Base-by-base conservation (phyloP, 37 sponge, comb jelly and placozoan species). In the Tethya wilhelma region DNA sequence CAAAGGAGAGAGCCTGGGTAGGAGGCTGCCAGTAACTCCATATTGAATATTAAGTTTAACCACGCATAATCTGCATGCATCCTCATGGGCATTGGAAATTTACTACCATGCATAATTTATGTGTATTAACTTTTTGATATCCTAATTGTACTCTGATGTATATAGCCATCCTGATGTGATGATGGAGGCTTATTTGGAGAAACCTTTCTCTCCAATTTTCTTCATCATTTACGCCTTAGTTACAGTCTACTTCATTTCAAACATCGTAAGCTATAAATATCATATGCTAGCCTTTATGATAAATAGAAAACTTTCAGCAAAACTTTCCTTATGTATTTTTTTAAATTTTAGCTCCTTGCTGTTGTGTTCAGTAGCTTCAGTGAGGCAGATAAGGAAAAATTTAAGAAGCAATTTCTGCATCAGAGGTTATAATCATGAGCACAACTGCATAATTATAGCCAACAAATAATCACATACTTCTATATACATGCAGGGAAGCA, bases 141-240 rank as follows among this genome's bases (percentile, higher is more conserved):
- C 55, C 8, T 14, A 26, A n/a, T 14, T 25, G 23, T 62, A n/a
- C 9, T 25, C n/a, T n/a, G n/a, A n/a, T n/a, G n/a, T n/a, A n/a
- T 38, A 6, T 45, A 86, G 95, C 56, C 72, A 78, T 75, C 96
- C 96, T 53, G 89, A 90, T 89, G 87, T 93, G 26, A 90, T 93
- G 91, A 76, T 96, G 85, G 93, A 92, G 64, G 80, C 89, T 3
- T 96, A 90, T 58, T 25, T 9, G 31, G 11, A 70, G 5, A n/a
- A 57, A 33, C 23, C 20, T 25, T 57, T 46, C 25, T 49, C 87
- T 56, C 82, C 93, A 25, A 12, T 93, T 20, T 96, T 93, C 82
- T 96, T 93, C 72, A 82, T 96, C 7, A 20, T 89, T 11, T 96
- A 77, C 72, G 31, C 89, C 14, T 45, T 92, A 26, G 73, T 93